Evolutionary conservation across 2,888 invertebrate genomes (phyloP).

Genomic region (Apodemia zela): DNA sequence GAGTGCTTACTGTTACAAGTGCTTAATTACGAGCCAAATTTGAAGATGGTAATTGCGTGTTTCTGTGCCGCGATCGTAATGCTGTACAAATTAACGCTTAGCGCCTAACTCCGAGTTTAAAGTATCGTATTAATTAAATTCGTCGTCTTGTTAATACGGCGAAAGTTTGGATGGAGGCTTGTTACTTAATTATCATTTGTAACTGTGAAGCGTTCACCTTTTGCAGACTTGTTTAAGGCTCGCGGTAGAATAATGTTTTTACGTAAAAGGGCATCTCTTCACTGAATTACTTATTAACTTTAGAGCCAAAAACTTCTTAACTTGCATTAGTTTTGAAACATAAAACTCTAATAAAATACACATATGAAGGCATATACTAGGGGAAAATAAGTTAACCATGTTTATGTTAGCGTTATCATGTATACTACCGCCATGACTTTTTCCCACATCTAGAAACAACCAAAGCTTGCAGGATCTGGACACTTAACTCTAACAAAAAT

Average conservation of each 20-base stretch:
- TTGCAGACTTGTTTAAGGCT: not conserved
- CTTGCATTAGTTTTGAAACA: not conserved
- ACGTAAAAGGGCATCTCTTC: not conserved
- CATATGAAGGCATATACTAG: too few species aligned
- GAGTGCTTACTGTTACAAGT: conserved; percentile 31
- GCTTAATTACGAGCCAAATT: conserved; percentile 36
- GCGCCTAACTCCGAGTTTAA: conserved; percentile 19
- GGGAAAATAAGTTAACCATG: too few species aligned
- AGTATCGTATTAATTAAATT: conserved; percentile 21
- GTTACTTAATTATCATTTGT: conserved; percentile 12
- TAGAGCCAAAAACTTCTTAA: not conserved
- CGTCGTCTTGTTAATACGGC: conserved; percentile 20
- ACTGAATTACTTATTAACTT: not conserved
- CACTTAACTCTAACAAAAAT: too few species aligned
- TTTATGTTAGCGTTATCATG: too few species aligned
- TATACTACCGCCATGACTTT: too few species aligned
- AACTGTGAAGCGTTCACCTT: not conserved
- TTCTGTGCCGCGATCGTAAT: conserved; percentile 28
- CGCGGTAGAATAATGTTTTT: not conserved
- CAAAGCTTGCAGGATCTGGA: too few species aligned
- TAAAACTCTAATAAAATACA: not conserved
- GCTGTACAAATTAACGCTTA: conserved; percentile 23
- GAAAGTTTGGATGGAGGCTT: conserved; percentile 1
- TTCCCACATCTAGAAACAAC: too few species aligned
- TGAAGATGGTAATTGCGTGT: conserved; percentile 32